phyloP scores from a whole-genome alignment of 2,113 vertebrate species.

The Callipepla californica region DNA sequence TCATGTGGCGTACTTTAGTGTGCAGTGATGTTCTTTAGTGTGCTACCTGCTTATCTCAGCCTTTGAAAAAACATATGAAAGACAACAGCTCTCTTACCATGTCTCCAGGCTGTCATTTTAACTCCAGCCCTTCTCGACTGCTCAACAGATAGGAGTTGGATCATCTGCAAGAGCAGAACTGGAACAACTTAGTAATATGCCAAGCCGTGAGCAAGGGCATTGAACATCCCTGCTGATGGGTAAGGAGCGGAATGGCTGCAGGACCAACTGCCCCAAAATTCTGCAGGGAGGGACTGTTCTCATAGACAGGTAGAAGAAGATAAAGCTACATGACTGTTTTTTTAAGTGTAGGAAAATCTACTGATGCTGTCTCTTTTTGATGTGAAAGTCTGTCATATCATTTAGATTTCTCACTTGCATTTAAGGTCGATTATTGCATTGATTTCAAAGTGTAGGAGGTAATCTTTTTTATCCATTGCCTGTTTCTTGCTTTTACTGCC shows the following conservation, averaged over 20 bases:
- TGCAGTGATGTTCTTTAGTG: accelerated
- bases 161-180: not conserved
- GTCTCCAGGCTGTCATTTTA: not conserved
- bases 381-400: not conserved
- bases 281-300: not conserved
- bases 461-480: not conserved
- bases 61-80: not conserved
- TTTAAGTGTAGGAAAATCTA: not conserved
- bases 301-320: not conserved
- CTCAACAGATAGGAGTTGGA: not conserved
- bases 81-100: not conserved
- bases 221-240: not conserved
- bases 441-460: not conserved
- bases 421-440: not conserved
- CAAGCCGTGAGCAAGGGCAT: not conserved
- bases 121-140: not conserved
- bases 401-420: not conserved
- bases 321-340: not conserved
- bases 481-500: not conserved
- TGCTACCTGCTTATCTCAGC: not conserved
- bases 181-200: not conserved
- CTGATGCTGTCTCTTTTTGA: not conserved
- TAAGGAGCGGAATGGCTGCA: not conserved
- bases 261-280: not conserved
- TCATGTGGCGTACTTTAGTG: not conserved